Conservation (phyloP, 2,113 vertebrate species). For the Callospermophilus lateralis region DNA sequence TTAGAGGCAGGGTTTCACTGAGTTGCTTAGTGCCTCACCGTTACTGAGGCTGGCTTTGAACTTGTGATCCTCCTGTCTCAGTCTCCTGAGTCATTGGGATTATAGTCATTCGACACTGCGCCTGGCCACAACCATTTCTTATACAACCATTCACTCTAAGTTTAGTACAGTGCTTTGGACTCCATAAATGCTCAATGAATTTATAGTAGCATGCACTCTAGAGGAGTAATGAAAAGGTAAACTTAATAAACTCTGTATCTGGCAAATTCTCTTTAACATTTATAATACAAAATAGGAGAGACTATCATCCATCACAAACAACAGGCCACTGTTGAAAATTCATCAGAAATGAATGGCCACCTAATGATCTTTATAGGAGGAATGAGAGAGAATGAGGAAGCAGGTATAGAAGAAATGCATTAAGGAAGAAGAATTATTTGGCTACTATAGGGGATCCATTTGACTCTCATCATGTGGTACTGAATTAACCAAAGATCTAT, state of each 20-base stretch:
- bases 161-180: background rate
- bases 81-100: no score
- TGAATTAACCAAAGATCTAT: background rate
- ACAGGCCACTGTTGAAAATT: background rate
- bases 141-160: background rate
- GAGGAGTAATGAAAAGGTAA: slow-evolving; percentile 19
- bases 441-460: background rate
- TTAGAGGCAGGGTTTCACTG: no score
- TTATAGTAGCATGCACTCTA: background rate
- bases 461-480: background rate
- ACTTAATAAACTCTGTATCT: background rate
- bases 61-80: no score
- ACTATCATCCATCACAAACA: background rate
- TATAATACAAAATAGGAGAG: slow-evolving; percentile 25
- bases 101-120: no score
- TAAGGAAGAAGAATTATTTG: background rate
- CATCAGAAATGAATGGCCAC: background rate
- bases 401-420: background rate
- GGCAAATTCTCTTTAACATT: slow-evolving; percentile 10
- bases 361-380: background rate
- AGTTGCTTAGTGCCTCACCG: no score
- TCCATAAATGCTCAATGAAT: background rate
- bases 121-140: background rate
- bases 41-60: no score
- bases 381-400: background rate